Evolutionary conservation across 2,797 vertebrate genomes (phyloP).

Genomic region (Macrochelys suwanniensis): DNA sequence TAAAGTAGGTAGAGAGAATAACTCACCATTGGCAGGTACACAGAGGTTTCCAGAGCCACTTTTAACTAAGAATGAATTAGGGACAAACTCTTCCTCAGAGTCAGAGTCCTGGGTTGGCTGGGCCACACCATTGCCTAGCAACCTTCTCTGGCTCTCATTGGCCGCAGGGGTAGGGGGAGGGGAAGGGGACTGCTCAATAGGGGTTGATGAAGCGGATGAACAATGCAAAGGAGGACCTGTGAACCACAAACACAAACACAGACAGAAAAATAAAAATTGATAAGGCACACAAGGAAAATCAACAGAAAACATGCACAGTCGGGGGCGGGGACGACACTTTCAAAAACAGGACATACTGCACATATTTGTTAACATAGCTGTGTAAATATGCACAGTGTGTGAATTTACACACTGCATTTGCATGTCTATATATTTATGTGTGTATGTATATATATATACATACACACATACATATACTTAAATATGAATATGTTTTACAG

Average conservation of each 20-base stretch:
- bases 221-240: conserved; percentile 96
- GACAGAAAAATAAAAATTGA: conserved; percentile 80
- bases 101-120: conserved; percentile 96
- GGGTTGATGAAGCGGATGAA: conserved; percentile 94
- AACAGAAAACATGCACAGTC: conserved; percentile 71
- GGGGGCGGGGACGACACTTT: not conserved
- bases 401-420: not conserved
- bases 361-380: not conserved
- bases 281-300: conserved; percentile 76
- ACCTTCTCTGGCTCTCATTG: conserved; percentile 96
- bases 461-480: not conserved
- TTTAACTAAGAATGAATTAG: conserved; percentile 98
- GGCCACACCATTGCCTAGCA: conserved; percentile 96
- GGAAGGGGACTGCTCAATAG: conserved; percentile 92
- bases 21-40: conserved; percentile 93
- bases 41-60: conserved; percentile 94
- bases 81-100: conserved; percentile 98
- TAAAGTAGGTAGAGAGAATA: conserved; percentile 81
- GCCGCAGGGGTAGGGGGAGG: conserved; percentile 92
- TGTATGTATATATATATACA: not conserved
- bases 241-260: conserved; percentile 93
- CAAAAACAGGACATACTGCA: conserved; percentile 49
- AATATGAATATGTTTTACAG: not conserved
- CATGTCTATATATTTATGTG: not conserved
- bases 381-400: not conserved